A percentile compares a stretch with the other conserved stretches of the same genome.
phyloP scores from a whole-genome alignment of 2,113 vertebrate genomes.

The Astatoreochromis straeleni region DNA sequence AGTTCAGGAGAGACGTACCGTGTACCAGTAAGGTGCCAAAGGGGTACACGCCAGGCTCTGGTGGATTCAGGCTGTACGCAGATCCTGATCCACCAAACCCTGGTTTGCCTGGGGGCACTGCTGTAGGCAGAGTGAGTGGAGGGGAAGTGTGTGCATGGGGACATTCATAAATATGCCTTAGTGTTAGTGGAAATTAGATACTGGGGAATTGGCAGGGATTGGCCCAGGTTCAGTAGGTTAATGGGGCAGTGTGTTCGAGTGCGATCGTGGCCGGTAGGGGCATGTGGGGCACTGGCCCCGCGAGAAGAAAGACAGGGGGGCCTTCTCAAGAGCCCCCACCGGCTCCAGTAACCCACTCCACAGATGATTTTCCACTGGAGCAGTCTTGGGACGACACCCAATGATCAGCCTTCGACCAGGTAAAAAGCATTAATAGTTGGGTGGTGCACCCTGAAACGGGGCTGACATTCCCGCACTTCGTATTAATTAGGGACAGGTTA shows the following conservation, averaged over 20 bases:
- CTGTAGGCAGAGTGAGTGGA: background rate
- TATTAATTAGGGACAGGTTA: background rate
- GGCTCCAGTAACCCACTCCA: background rate
- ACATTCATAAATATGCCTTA: background rate
- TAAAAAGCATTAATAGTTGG: background rate
- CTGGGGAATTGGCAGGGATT: background rate
- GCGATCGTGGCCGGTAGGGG: background rate
- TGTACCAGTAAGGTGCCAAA: background rate
- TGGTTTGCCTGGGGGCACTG: background rate
- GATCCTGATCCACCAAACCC: background rate
- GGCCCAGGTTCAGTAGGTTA: background rate
- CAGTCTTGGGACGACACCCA: background rate
- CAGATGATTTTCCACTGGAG: background rate
- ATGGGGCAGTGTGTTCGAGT: background rate
- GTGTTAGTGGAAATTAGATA: background rate
- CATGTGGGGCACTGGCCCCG: background rate
- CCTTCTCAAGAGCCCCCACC: background rate
- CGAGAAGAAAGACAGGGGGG: background rate
- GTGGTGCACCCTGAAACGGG: background rate
- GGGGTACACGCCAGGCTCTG: background rate
- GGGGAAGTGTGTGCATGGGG: background rate
- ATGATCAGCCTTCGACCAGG: background rate
- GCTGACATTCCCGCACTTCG: background rate
- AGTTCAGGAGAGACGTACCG: background rate
- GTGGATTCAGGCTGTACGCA: background rate